Conservation (phyloP, 2,113 vertebrate species). For the Lutjanus erythropterus region DNA sequence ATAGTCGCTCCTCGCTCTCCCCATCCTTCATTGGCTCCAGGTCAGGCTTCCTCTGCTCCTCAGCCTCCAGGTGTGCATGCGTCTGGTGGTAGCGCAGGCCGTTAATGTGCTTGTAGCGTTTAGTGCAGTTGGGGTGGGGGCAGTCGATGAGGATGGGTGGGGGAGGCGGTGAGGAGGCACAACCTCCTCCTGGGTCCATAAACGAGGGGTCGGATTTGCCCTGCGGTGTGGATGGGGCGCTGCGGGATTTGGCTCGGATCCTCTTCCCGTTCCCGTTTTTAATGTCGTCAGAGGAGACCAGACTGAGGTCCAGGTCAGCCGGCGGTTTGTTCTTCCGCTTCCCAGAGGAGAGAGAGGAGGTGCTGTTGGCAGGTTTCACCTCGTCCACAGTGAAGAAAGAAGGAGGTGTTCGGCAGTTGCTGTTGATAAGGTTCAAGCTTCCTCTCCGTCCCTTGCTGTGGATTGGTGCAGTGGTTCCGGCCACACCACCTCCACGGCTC, state of each 20-base stretch:
- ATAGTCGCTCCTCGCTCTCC: constrained; percentile 94
- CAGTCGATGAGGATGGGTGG: constrained; percentile 97
- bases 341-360: constrained; percentile 85
- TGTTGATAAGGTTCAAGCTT: constrained; percentile 92
- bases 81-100: constrained; percentile 98
- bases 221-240: constrained; percentile 95
- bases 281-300: constrained; percentile 89
- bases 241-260: constrained; percentile 95
- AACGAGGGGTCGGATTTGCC: constrained; percentile 93
- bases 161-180: constrained; percentile 86
- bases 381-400: constrained; percentile 94
- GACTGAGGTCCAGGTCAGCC: constrained; percentile 93
- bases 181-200: constrained; percentile 93
- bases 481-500: constrained; percentile 92
- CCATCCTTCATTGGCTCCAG: constrained; percentile 87
- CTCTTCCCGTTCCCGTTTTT: constrained; percentile 95
- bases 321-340: constrained; percentile 96
- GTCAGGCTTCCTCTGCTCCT: constrained; percentile 91
- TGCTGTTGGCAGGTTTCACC: constrained; percentile 86
- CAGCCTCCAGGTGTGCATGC: constrained; percentile 95
- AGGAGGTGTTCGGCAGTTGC: constrained; percentile 89
- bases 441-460: constrained; percentile 93
- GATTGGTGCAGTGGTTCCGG: constrained; percentile 55
- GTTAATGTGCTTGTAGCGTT: constrained; percentile 99
- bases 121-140: constrained; percentile 99